Evolutionary conservation across 1,140 invertebrate genomes (phyloP).

Genomic region (Mizuhopecten yessoensis): DNA sequence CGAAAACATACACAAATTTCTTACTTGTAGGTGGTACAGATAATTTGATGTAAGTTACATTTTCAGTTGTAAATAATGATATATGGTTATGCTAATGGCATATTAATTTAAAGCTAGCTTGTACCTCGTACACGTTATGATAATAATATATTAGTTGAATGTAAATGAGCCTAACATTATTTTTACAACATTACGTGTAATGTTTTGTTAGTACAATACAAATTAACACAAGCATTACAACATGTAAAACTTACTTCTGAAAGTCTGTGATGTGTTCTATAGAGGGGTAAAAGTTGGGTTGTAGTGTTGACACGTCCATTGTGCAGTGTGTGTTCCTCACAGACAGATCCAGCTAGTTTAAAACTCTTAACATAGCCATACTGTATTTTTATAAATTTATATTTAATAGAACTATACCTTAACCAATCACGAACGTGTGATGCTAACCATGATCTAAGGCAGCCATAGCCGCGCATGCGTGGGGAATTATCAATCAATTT

Average conservation of each 20-base stretch:
- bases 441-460: not conserved
- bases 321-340: not conserved
- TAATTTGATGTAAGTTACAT: no score
- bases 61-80: no score
- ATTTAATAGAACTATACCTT: not conserved
- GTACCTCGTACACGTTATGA: no score
- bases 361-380: conserved; percentile 6
- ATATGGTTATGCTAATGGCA: no score
- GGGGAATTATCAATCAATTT: conserved; percentile 22
- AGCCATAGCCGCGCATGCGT: not conserved
- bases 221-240: not conserved
- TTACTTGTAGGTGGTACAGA: no score
- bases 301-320: not conserved
- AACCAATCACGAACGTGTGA: not conserved
- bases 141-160: no score
- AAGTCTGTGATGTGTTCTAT: conserved; percentile 18
- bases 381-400: conserved; percentile 30
- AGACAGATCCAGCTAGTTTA: not conserved
- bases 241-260: conserved; percentile 12
- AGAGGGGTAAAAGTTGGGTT: conserved; percentile 8
- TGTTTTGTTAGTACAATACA: no score
- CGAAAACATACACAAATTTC: no score
- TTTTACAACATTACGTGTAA: no score
- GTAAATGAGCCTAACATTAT: no score
- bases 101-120: no score